Conservation (phyloP, 92 coral and sea anemone species). For the Meandrina meandrites region DNA sequence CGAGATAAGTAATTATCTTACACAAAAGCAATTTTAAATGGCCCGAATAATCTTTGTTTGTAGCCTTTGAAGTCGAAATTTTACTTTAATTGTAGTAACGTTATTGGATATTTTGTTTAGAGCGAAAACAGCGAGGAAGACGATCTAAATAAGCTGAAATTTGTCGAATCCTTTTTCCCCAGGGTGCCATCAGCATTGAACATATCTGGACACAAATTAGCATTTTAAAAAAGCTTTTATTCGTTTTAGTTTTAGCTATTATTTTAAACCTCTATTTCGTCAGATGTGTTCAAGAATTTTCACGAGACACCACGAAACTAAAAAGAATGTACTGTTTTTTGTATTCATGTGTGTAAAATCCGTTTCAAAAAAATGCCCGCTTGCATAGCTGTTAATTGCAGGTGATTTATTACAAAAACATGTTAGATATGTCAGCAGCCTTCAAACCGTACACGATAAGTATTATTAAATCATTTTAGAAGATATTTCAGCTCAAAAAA, state of each 20-base stretch:
- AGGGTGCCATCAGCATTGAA: constrained; percentile 13
- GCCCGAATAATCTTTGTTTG: not conserved
- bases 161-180: not conserved
- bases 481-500: not conserved
- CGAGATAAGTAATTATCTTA: not conserved
- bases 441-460: not conserved
- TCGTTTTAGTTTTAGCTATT: not conserved
- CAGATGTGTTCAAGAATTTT: not conserved
- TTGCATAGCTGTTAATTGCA: not conserved
- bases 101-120: not conserved
- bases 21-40: not conserved
- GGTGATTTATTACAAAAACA: not conserved
- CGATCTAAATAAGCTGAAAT: not conserved
- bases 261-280: not conserved
- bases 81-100: not conserved
- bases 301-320: not conserved
- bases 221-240: not conserved
- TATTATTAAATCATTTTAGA: not conserved
- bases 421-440: not conserved
- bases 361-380: not conserved
- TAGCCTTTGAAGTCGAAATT: constrained; percentile 7
- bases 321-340: not conserved
- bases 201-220: not conserved
- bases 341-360: not conserved
- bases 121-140: not conserved